phyloP scores from a whole-genome alignment of 2,888 invertebrate genomes.

The Meteorus colon region DNA sequence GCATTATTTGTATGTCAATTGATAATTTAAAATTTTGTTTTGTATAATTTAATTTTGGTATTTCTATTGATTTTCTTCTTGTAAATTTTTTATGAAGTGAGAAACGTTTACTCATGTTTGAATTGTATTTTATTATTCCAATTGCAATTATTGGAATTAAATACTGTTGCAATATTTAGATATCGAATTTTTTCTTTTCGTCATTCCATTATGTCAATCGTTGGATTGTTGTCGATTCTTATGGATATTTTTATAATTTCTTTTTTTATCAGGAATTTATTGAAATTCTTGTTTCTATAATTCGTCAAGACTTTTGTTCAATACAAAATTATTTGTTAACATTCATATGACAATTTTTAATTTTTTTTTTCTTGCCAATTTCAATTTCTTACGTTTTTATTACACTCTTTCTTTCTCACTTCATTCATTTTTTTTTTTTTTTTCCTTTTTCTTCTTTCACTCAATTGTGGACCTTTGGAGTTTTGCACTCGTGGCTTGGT shows the following conservation, averaged over 20 bases:
- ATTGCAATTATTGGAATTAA: not conserved
- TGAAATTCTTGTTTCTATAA: too few relatives aligned
- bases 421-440: not conserved
- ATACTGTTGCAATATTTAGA: not conserved
- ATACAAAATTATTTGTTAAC: not conserved
- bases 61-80: too few relatives aligned
- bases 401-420: not conserved
- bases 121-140: too few relatives aligned
- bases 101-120: too few relatives aligned
- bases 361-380: not conserved
- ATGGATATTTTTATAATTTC: not conserved
- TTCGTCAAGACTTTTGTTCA: too few relatives aligned
- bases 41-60: too few relatives aligned
- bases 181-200: not conserved
- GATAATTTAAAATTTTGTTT: too few relatives aligned
- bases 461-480: not conserved
- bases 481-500: not conserved
- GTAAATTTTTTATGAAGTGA: too few relatives aligned
- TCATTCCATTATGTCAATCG: not conserved
- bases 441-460: not conserved
- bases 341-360: constrained; percentile 2
- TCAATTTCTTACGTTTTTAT: too few relatives aligned
- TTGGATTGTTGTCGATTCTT: not conserved
- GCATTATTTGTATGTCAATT: too few relatives aligned
- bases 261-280: too few relatives aligned